A percentile compares a stretch with the other conserved stretches of the same genome.
These are phyloP conservation scores for Arbacia lixula DNA, from an alignment of 53 echinoderm and acorn worm species.

Conservation along the genomic window DNA sequence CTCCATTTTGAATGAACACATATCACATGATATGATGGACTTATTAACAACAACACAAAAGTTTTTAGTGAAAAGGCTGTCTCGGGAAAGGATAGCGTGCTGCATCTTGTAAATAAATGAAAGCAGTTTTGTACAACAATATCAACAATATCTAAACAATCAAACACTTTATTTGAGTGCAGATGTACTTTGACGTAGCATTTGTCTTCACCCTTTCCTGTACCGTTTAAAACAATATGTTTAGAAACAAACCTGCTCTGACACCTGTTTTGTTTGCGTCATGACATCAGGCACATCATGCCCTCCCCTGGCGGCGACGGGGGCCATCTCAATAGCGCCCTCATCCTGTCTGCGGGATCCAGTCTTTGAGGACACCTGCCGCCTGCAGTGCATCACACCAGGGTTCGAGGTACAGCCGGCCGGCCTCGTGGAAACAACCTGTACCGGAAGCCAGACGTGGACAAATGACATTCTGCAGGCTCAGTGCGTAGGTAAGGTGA, in stretches of 20 bases:
- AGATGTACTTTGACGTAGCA: too few species aligned
- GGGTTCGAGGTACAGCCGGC: slow-evolving; percentile 21
- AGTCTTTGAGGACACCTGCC: slow-evolving; percentile 14
- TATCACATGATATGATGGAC: too few species aligned
- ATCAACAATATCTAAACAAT: too few species aligned
- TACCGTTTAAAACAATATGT: neutral
- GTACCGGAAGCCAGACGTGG: slow-evolving; percentile 17
- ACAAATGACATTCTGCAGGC: neutral
- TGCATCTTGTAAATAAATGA: too few species aligned
- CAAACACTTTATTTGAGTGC: too few species aligned
- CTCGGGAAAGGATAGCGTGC: too few species aligned
- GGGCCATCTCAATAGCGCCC: neutral
- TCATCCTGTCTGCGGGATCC: slow-evolving; percentile 11
- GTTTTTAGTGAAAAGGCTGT: too few species aligned
- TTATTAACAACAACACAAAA: too few species aligned
- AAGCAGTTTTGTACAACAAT: too few species aligned
- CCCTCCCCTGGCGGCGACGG: neutral
- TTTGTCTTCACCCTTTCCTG: too few species aligned
- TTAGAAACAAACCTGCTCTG: too few species aligned
- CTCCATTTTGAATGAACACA: too few species aligned
- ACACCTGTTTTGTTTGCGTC: neutral
- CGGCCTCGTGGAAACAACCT: neutral
- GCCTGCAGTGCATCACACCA: neutral
- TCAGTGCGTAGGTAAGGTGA: slow-evolving; percentile 8
- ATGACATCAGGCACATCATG: neutral